These are phyloP conservation scores for Aleadryas rufinucha DNA, from an alignment of 2,113 vertebrate genomes.

Conservation along the genomic window DNA sequence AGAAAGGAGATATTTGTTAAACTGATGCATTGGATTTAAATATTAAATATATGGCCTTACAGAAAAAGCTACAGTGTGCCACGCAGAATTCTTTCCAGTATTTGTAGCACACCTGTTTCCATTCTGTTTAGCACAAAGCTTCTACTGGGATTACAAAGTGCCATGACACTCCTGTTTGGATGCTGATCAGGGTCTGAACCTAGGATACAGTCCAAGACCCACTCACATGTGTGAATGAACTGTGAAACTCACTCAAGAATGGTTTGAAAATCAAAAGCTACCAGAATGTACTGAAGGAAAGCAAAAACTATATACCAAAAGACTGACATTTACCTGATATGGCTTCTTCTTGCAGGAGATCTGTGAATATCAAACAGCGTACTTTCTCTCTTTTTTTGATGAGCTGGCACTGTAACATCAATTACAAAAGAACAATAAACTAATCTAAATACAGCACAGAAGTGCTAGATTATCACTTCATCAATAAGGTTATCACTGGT, in stretches of 20 bases:
- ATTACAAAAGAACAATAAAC: neutral
- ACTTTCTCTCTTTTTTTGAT: constrained; percentile 94
- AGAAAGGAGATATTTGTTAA: neutral
- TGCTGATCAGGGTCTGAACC: neutral
- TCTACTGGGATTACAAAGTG: neutral
- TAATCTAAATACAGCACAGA: neutral
- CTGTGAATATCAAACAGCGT: constrained; percentile 95
- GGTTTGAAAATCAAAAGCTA: neutral
- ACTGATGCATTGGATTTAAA: neutral
- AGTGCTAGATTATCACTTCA: neutral
- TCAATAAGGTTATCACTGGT: neutral
- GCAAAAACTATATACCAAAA: neutral
- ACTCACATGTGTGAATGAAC: accelerated
- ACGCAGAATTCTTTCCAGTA: neutral
- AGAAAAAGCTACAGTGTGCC: neutral
- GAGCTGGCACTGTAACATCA: constrained; percentile 87
- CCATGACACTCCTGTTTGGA: neutral
- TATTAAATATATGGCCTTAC: neutral
- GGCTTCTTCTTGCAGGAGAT: constrained; percentile 98
- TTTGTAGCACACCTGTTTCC: neutral
- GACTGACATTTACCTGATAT: constrained; percentile 84
- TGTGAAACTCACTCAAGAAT: neutral
- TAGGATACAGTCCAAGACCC: neutral
- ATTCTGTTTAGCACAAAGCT: neutral
- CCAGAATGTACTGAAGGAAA: neutral